phyloP scores from a whole-genome alignment of 2,797 vertebrate species.

The Uromys caudimaculatus region DNA sequence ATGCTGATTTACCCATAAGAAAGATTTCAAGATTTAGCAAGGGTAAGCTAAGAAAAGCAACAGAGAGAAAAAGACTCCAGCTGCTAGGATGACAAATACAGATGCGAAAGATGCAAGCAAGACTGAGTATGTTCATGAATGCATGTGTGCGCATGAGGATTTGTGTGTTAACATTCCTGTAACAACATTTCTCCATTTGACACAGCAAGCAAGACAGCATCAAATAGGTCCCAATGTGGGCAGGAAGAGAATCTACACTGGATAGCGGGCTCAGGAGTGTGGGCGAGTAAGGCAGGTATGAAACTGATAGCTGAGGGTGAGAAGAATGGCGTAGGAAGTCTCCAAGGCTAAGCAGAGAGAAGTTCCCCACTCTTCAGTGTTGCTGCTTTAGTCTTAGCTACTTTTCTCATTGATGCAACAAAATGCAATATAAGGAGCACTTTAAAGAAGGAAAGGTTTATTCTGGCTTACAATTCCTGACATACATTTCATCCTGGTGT shows the following conservation, averaged over 20 bases:
- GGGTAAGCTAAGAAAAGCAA: neutral
- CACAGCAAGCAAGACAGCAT: neutral
- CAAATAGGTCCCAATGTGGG: neutral
- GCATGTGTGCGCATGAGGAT: no score
- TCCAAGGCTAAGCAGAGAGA: neutral
- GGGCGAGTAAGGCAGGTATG: neutral
- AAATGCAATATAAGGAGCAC: neutral
- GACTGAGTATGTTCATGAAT: no score
- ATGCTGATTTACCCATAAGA: fast-evolving
- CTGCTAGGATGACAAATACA: neutral
- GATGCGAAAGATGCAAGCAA: neutral
- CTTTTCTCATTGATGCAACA: neutral
- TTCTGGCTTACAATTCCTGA: neutral
- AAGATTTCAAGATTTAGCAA: neutral
- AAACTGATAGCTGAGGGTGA: neutral
- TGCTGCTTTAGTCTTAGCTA: neutral
- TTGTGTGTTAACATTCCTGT: neutral
- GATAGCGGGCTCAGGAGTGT: neutral
- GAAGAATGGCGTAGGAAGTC: neutral
- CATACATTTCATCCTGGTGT: neutral
- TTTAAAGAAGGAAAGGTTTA: neutral
- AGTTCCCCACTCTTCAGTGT: neutral
- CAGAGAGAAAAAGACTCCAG: neutral
- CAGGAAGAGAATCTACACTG: neutral
- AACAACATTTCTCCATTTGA: neutral